These are phyloP conservation scores for Lepisosteus osseus DNA, from an alignment of 2,113 vertebrate species.

Conservation along the genomic window DNA sequence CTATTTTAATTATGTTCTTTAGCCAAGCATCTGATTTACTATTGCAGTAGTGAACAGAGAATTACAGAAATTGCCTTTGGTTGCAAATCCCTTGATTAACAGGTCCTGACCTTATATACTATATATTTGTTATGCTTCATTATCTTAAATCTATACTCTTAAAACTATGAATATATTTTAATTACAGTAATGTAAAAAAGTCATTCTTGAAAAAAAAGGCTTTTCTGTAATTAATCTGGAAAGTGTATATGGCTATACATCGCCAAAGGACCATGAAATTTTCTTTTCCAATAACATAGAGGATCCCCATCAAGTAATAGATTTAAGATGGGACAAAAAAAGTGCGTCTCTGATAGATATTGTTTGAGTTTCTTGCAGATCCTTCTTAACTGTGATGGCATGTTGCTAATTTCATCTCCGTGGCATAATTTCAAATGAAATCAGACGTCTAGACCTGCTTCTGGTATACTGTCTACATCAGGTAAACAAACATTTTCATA, in stretches of 20 bases:
- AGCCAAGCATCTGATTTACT: slow-evolving; percentile 11
- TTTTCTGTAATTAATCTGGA: too few relatives aligned
- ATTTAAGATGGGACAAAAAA: not conserved
- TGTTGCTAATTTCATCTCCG: slow-evolving; percentile 10
- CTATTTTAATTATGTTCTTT: not conserved
- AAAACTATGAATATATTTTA: too few relatives aligned
- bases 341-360: not conserved
- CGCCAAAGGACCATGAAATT: too few relatives aligned
- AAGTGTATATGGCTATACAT: too few relatives aligned
- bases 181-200: too few relatives aligned
- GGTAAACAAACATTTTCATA: slow-evolving; percentile 4
- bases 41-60: not conserved
- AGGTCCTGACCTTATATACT: slow-evolving; percentile 2
- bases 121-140: slow-evolving; percentile 12
- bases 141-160: not conserved
- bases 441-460: slow-evolving; percentile 7
- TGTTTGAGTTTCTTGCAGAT: not conserved
- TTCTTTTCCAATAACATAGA: too few relatives aligned
- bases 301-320: not conserved
- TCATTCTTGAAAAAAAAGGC: too few relatives aligned
- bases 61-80: not conserved
- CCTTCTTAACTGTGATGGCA: not conserved
- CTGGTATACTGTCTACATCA: not conserved
- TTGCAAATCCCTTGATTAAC: slow-evolving; percentile 4
- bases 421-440: slow-evolving; percentile 19